Base-by-base conservation (phyloP, 2,888 invertebrate species). In the Fragum sueziense region DNA sequence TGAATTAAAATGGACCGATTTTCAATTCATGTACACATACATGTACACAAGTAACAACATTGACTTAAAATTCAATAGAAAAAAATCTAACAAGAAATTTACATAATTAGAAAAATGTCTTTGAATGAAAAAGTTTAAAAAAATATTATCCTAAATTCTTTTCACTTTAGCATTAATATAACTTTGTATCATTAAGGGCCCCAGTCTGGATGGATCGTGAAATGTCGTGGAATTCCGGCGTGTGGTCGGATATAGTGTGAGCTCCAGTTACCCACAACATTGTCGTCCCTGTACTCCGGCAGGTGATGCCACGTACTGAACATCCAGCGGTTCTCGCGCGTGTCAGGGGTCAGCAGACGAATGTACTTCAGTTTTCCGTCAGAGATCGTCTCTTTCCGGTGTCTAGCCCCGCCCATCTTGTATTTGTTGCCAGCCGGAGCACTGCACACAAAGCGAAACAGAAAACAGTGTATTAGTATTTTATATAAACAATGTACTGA, bases 291-390 rank as follows among this genome's bases (percentile, higher is more conserved):
- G 76, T 90, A 88, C 57, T 86, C 81, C 14, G 91, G 92, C 31
- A 92, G 86, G 74, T 92, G 91, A 79, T 92, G 92, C 92, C 92
- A 92, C 6, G 92, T 91, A 47, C 90, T 90, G 75, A 91, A 88
- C 89, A 89, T 89, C 90, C 90, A 91, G 51, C 89, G 87, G 54
- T 91, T 89, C n/a, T 84, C 85, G 4, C 91, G 83, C 7, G 90
- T 89, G 29, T 82, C 59, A 1, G 91, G 89, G 3, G 90, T 87
- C 37, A 91, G 87, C 31, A 91, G 87, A 17, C 89, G 86, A 34
- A 91, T 72, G 80, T 87, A 85, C 59, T 74, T 74, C 27, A 81
- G 78, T 27, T 85, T 82, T 51, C 82, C 80, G 71, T 81, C 85
- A 27, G 59, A 70, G 31, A 81, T 61, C 6, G 61, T 70, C 33